Evolutionary conservation across 2,888 invertebrate species (phyloP).

Genomic region (Cyclophora albipunctata): DNA sequence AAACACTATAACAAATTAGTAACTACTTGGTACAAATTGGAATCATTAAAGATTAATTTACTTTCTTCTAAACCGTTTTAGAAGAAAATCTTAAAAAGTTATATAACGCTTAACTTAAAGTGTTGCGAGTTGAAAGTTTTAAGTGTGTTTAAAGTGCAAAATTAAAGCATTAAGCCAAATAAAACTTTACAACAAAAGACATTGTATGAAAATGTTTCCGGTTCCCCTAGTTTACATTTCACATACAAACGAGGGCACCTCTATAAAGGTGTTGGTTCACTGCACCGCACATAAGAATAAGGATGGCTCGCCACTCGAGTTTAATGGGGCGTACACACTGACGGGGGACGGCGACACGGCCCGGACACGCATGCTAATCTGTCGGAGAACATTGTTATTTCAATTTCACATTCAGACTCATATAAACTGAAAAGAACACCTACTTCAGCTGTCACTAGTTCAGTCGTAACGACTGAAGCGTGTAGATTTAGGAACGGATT

Average conservation of each 20-base stretch:
- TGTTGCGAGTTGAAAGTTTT: too few species aligned
- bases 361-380: constrained; percentile 19
- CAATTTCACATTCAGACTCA: background rate
- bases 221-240: constrained; percentile 11
- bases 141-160: too few species aligned
- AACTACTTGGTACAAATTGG: too few species aligned
- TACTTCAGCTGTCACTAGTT: background rate
- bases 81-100: too few species aligned
- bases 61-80: too few species aligned
- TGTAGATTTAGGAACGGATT: too few species aligned
- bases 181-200: constrained; percentile 3
- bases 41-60: too few species aligned
- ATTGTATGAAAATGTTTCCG: constrained; percentile 13
- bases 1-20: too few species aligned
- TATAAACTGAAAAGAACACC: too few species aligned
- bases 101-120: too few species aligned
- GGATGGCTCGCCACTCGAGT: constrained; percentile 20
- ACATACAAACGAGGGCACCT: constrained; percentile 15
- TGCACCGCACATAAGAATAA: constrained; percentile 17
- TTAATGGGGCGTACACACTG: constrained; percentile 29
- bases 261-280: constrained; percentile 14
- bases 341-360: constrained; percentile 1
- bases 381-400: background rate
- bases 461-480: too few species aligned
- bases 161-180: background rate